These are phyloP conservation scores for Ifrita kowaldi DNA, from an alignment of 2,113 vertebrate species.

Conservation along the genomic window DNA sequence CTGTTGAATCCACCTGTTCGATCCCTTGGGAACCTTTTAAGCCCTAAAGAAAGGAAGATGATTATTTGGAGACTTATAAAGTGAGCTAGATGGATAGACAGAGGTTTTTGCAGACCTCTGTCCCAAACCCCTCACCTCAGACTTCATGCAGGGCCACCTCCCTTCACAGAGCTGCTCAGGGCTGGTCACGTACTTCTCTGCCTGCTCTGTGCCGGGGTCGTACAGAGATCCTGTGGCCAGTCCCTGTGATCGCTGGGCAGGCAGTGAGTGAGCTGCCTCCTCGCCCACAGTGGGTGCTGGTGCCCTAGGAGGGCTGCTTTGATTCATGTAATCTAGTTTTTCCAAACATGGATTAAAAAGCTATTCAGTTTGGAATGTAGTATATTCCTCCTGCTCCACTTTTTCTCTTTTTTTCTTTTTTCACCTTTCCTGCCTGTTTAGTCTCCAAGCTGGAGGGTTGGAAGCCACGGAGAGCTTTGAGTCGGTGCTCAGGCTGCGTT, in stretches of 20 bases:
- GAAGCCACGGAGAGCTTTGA: neutral
- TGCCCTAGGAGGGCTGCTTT: neutral
- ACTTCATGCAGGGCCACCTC: neutral
- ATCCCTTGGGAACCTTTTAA: neutral
- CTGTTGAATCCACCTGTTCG: neutral
- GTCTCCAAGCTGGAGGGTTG: rapidly evolving
- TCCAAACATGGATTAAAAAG: neutral
- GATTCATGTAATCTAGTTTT: neutral
- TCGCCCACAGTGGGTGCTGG: rapidly evolving
- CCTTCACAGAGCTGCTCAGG: neutral
- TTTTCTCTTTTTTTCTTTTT: neutral
- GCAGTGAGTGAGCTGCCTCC: neutral
- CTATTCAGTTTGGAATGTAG: neutral
- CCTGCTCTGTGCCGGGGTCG: neutral
- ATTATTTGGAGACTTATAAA: neutral
- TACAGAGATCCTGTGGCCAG: too few species aligned
- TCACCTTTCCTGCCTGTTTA: neutral
- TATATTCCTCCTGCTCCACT: neutral
- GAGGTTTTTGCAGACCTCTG: neutral
- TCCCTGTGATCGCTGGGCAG: neutral
- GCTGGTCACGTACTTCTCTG: rapidly evolving
- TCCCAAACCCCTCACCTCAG: neutral
- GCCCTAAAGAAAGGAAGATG: neutral
- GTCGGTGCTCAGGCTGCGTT: rapidly evolving
- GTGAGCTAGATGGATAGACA: neutral